phyloP scores from a whole-genome alignment of 2,113 vertebrate genomes.

The Turdus rufiventris region DNA sequence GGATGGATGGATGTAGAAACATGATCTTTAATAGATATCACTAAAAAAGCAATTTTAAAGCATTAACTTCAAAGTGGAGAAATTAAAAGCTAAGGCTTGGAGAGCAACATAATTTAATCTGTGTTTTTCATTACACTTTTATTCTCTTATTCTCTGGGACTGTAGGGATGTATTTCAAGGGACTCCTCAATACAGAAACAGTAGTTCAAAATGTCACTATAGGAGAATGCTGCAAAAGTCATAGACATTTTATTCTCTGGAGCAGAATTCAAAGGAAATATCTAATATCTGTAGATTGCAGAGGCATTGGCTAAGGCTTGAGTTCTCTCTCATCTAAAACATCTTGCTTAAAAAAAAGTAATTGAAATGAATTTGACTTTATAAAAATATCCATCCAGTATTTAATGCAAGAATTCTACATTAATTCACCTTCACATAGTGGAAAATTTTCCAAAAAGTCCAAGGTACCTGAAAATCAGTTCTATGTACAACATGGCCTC shows the following conservation, averaged over 20 bases:
- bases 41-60: background rate
- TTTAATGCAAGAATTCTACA: background rate
- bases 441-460: background rate
- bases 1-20: background rate
- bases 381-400: background rate
- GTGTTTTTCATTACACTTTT: background rate
- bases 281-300: background rate
- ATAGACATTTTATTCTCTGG: background rate
- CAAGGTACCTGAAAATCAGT: background rate
- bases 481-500: background rate
- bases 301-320: background rate
- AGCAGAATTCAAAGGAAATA: background rate
- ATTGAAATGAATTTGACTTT: background rate
- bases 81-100: background rate
- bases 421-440: background rate
- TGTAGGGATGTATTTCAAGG: background rate
- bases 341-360: background rate
- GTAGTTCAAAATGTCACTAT: background rate
- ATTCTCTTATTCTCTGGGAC: background rate
- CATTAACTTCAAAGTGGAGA: background rate
- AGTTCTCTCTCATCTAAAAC: background rate
- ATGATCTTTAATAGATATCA: background rate
- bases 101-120: background rate
- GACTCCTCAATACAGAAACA: background rate
- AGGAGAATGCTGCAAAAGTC: background rate